phyloP scores from a whole-genome alignment of 1,140 invertebrate species.

The Drosophila punjabiensis region DNA sequence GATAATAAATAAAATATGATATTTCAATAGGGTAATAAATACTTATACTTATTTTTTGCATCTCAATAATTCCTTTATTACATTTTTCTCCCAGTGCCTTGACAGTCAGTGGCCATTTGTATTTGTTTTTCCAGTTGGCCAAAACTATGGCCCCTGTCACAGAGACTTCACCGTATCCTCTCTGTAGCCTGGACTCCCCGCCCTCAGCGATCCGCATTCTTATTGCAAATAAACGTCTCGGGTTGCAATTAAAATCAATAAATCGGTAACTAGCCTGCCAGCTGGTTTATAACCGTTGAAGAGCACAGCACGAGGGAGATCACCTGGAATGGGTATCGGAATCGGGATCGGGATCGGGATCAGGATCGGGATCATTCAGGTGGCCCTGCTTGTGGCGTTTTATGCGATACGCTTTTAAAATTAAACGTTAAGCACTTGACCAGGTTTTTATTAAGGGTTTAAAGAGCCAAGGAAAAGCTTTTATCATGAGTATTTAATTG shows the following conservation, averaged over 20 bases:
- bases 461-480: conserved; percentile 35
- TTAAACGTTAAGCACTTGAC: conserved; percentile 65
- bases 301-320: conserved; percentile 43
- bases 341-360: conserved; percentile 1
- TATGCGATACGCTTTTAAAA: conserved; percentile 54
- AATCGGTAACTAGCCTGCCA: conserved; percentile 82
- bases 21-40: background rate
- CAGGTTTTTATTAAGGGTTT: conserved; percentile 57
- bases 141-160: conserved; percentile 76
- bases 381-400: conserved; percentile 30
- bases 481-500: conserved; percentile 11
- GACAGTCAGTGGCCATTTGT: conserved; percentile 21
- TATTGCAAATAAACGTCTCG: conserved; percentile 80
- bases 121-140: conserved; percentile 78
- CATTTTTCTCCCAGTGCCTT: background rate
- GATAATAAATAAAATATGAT: background rate
- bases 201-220: conserved; percentile 69
- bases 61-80: background rate
- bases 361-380: conserved; percentile 22
- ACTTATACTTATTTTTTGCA: background rate
- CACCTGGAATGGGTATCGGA: background rate
- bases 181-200: conserved; percentile 40
- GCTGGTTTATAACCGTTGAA: conserved; percentile 77
- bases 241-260: conserved; percentile 83
- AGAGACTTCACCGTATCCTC: conserved; percentile 13